Percentiles rank a stretch among this genome's conserved stretches.
These are phyloP conservation scores for Agrochola circellaris DNA, from an alignment of 2,888 invertebrate species.

Conservation along the genomic window DNA sequence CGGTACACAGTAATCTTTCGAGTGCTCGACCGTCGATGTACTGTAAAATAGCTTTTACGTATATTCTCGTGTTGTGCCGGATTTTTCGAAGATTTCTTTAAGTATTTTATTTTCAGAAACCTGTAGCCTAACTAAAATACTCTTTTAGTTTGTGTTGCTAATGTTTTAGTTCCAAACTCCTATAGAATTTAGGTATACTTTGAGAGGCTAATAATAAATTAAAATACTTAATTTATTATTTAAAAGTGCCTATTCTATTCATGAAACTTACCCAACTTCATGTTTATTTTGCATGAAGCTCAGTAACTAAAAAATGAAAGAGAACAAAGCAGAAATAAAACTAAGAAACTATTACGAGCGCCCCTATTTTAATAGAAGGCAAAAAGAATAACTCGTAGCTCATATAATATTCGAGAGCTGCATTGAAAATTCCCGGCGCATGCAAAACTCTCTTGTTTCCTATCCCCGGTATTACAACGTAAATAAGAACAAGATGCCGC, in stretches of 20 bases:
- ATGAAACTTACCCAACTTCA: conserved; percentile 20
- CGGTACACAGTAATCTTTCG: conserved; percentile 52
- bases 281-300: conserved; percentile 31
- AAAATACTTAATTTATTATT: conserved; percentile 3
- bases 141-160: not conserved
- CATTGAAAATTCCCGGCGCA: conserved; percentile 65
- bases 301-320: conserved; percentile 1
- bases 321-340: conserved; percentile 20
- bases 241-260: conserved; percentile 6
- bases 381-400: conserved; percentile 65
- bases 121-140: not conserved
- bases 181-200: not conserved
- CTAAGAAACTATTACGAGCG: conserved; percentile 4
- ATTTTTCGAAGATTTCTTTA: not conserved
- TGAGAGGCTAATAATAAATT: not conserved
- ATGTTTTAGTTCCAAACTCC: not conserved
- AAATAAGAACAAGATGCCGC: conserved; percentile 69
- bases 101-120: not conserved
- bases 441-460: conserved; percentile 66
- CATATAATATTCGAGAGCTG: conserved; percentile 65
- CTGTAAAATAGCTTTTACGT: conserved; percentile 46
- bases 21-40: conserved; percentile 48
- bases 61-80: conserved; percentile 10
- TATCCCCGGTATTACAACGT: conserved; percentile 62
- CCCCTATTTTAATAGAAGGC: conserved; percentile 40